A percentile compares a stretch with the other conserved stretches of the same genome.
Evolutionary conservation across 2,888 invertebrate species (phyloP).

Genomic region (Andrena chrysosceles): DNA sequence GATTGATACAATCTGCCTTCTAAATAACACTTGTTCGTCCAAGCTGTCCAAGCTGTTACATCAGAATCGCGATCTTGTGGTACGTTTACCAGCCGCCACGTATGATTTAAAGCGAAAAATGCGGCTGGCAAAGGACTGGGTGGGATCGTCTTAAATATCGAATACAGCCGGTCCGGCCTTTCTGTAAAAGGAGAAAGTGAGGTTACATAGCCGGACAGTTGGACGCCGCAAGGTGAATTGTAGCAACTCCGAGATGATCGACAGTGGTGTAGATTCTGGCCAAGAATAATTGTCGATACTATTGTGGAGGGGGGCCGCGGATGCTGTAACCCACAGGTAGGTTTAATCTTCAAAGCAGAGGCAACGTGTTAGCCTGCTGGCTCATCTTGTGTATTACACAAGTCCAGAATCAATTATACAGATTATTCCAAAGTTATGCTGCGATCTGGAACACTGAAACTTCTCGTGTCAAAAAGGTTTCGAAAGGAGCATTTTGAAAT

Average conservation of each 20-base stretch:
- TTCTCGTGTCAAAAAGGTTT: not conserved
- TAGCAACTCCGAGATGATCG: constrained; percentile 68
- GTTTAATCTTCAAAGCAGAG: not conserved
- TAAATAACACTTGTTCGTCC: not conserved
- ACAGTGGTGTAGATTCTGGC: constrained; percentile 67
- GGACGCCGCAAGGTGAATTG: constrained; percentile 68
- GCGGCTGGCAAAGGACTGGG: constrained; percentile 13
- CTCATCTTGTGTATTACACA: not conserved
- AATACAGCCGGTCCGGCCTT: constrained; percentile 48
- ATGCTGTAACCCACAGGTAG: not conserved
- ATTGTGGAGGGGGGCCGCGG: not conserved
- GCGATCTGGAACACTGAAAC: not conserved
- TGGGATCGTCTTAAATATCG: constrained; percentile 57
- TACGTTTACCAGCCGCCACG: not conserved
- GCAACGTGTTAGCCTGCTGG: not conserved
- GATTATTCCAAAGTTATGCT: not conserved
- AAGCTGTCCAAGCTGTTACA: not conserved
- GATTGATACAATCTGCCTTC: not conserved
- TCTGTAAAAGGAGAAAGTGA: constrained; percentile 77
- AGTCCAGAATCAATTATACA: not conserved
- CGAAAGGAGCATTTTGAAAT: not conserved
- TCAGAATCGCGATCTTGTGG: not conserved
- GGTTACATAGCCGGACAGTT: constrained; percentile 70
- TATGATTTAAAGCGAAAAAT: constrained; percentile 17
- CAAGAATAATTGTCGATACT: constrained; percentile 32